Conservation (phyloP, 2,113 vertebrate species). For the Scartelaos histophorus region DNA sequence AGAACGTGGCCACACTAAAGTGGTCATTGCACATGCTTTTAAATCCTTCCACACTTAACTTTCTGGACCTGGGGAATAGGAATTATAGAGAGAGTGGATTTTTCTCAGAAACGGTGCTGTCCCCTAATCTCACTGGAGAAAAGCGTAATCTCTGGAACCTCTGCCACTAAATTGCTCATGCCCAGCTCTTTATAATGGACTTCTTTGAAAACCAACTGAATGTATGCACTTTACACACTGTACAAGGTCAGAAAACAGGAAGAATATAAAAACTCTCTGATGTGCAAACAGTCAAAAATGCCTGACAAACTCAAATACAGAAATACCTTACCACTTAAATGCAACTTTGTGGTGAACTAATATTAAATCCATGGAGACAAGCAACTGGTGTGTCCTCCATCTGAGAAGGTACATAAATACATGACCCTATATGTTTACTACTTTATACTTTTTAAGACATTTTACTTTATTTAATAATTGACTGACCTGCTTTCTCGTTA, state of each 20-base stretch:
- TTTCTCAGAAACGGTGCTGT: neutral
- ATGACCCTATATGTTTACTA: too few relatives aligned
- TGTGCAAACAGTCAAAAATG: neutral
- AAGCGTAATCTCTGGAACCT: constrained; percentile 7
- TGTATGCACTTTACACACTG: constrained; percentile 1
- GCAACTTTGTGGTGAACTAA: too few relatives aligned
- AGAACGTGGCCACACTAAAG: neutral
- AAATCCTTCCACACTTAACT: constrained; percentile 12
- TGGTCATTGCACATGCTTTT: constrained; percentile 14
- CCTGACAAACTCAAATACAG: neutral
- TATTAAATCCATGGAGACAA: too few relatives aligned
- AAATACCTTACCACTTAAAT: too few relatives aligned
- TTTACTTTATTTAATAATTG: too few relatives aligned
- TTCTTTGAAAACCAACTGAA: neutral
- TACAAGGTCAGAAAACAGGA: neutral
- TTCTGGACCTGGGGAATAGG: constrained; percentile 1
- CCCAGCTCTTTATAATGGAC: constrained; percentile 5
- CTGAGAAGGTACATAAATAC: too few relatives aligned
- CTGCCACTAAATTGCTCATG: constrained; percentile 5
- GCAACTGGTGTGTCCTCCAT: too few relatives aligned
- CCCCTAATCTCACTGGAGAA: constrained; percentile 9
- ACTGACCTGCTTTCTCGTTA: too few relatives aligned
- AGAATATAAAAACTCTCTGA: neutral
- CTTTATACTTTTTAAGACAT: too few relatives aligned
- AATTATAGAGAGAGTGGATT: constrained; percentile 7